Evolutionary conservation across 1,140 invertebrate species (phyloP), one percentile per base, ranked within the genome.

Genomic region (Meloidogyne exigua): DNA sequence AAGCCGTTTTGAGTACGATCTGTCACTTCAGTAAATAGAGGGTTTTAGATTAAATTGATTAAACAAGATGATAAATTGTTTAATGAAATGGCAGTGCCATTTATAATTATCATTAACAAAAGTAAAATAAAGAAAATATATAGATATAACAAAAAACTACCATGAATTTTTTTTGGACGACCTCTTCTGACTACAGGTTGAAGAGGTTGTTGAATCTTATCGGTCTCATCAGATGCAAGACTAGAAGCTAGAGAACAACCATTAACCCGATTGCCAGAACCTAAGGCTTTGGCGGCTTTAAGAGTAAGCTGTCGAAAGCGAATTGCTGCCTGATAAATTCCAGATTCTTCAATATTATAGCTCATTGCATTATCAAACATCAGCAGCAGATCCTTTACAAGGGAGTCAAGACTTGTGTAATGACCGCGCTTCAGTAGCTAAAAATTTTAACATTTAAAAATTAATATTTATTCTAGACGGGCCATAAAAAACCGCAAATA

Each of bases 361-460:
- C 92, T 92, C 87, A 95, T 95, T 10, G 95, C 95, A 90, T 98
- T 98, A 87, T 97, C 93, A 90, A 98, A 96, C 92, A 99, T 95
- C 92, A 81, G 72, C 77, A 71, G 42, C 3, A 86, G 49, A 57
- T 82, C 81, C 13, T 76, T 69, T 0, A 84, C 72, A 1, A 87
- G 66, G 7, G 69, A 66, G 9, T 70, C 65, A 2, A 86, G 66
- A n/a, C 62, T 39, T 12, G 25, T 66, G 62, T 87, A 87, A 11
- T 76, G 23, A 11, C 70, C 65, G 12, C 68, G 68, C 91, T 90
- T 94, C 92, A 26, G 97, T 91, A 89, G 95, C 49, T 57, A 7
- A 57, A 57, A 57, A n/a, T 9, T 10, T 39, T 39, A 0, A n/a
- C n/a, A n/a, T n/a, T n/a, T n/a, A n/a, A n/a, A n/a, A n/a, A n/a